Evolutionary conservation across 2,113 vertebrate genomes (phyloP), one percentile per base, ranked within the genome.

Genomic region (Cromileptes altivelis): DNA sequence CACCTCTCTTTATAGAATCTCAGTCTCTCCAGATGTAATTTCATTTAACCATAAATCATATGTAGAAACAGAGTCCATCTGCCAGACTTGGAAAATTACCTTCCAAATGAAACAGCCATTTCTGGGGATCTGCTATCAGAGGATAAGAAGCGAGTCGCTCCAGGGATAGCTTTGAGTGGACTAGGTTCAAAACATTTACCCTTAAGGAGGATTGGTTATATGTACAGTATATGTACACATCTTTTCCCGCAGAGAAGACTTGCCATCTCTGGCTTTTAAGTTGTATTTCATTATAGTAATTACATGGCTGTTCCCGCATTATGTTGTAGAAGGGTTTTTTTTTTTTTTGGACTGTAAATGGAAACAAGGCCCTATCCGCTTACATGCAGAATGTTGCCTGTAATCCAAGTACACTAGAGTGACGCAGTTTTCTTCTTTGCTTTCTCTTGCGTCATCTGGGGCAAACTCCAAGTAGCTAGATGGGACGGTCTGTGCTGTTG

Each of bases 211-310:
- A 60, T 63, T 25, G 5, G 58, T 63, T 17, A 12, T 45, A 12
- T 15, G 2, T 58, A 13, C 1, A 33, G 19, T 1, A 49, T n/a
- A n/a, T n/a, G n/a, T n/a, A n/a, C n/a, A n/a, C n/a, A n/a, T 42
- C 1, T 67, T 37, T 33, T 63, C 1, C 18, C 9, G 12, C 8
- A 52, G 56, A 63, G 42, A 18, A 67, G 4, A 27, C 4, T 7
- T 47, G 0, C 27, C 9, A 19, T 37, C 42, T 75, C 4, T 65
- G 45, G 52, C 3, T 70, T 55, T 23, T 9, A 9, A 53, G 19
- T 61, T 77, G 63, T 56, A 14, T 81, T 49, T 78, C 21, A 58
- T 61, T 27, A 49, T 47, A 7, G 33, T 71, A 77, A 70, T 68
- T 37, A 45, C 27, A 37, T 3, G 14, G 61, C 27, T 57, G 21